Evolutionary conservation across 2,888 invertebrate genomes (phyloP).

Genomic region (Willowsia nigromaculata): DNA sequence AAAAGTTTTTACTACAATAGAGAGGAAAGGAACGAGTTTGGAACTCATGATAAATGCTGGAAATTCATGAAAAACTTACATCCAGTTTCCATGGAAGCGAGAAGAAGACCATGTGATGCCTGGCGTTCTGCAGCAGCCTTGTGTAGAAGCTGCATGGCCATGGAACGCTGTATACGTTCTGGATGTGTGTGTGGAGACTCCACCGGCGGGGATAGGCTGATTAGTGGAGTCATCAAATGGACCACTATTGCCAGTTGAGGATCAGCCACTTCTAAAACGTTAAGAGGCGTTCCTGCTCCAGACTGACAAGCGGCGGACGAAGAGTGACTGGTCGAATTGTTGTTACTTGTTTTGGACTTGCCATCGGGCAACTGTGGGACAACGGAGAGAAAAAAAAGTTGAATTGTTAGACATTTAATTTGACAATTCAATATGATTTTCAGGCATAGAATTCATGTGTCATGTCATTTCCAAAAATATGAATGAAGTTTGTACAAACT

Average conservation of each 20-base stretch:
- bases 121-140: conserved; percentile 86
- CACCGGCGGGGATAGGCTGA: conserved; percentile 89
- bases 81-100: conserved; percentile 93
- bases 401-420: not conserved
- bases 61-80: conserved; percentile 81
- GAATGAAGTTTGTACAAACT: too few species aligned
- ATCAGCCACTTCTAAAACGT: conserved; percentile 91
- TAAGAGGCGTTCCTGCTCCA: conserved; percentile 83
- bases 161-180: conserved; percentile 86
- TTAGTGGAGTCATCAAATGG: conserved; percentile 93
- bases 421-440: not conserved
- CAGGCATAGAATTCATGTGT: too few species aligned
- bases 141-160: conserved; percentile 78
- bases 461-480: too few species aligned
- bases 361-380: conserved; percentile 84
- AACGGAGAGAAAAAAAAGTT: conserved; percentile 77
- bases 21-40: not conserved
- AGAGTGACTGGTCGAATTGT: conserved; percentile 61
- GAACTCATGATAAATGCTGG: not conserved
- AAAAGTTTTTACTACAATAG: not conserved
- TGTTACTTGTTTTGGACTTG: conserved; percentile 81
- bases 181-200: conserved; percentile 92
- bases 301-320: conserved; percentile 59
- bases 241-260: conserved; percentile 91
- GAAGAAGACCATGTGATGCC: conserved; percentile 90